A percentile compares a stretch with the other conserved stretches of the same genome.
These are phyloP conservation scores for Trichopria drosophilae DNA, from an alignment of 2,888 invertebrate genomes.

Conservation along the genomic window DNA sequence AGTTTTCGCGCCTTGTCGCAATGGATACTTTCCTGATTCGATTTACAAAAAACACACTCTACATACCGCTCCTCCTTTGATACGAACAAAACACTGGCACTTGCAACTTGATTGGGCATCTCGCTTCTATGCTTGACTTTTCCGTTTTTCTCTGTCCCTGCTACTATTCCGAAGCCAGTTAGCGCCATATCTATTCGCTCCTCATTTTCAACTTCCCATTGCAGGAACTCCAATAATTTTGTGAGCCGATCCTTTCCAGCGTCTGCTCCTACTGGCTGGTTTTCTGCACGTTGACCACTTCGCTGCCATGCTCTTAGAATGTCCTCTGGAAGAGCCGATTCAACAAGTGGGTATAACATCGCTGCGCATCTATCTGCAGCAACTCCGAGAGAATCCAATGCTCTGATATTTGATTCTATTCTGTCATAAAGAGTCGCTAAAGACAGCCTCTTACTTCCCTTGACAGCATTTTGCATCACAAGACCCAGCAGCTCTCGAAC, in stretches of 20 bases:
- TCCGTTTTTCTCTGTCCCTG: neutral
- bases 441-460: neutral
- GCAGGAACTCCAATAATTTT: neutral
- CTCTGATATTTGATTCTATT: neutral
- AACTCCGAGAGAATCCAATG: constrained; percentile 13
- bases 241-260: neutral
- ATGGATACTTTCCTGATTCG: constrained; percentile 27
- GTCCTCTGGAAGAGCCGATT: constrained; percentile 36
- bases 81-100: neutral
- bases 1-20: constrained; percentile 34
- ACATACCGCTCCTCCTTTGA: neutral
- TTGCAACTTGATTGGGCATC: neutral
- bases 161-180: neutral
- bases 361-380: constrained; percentile 35
- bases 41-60: constrained; percentile 32
- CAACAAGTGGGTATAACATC: constrained; percentile 37
- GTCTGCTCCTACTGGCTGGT: too few species aligned
- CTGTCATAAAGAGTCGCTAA: neutral
- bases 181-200: constrained; percentile 2
- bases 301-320: constrained; percentile 30
- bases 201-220: constrained; percentile 2
- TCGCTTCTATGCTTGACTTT: constrained; percentile 19
- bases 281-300: too few species aligned
- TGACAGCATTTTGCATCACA: constrained; percentile 1
- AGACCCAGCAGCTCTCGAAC: constrained; percentile 6